Conservation (phyloP, 2,113 vertebrate genomes). For the Cryptotis parvus region DNA sequence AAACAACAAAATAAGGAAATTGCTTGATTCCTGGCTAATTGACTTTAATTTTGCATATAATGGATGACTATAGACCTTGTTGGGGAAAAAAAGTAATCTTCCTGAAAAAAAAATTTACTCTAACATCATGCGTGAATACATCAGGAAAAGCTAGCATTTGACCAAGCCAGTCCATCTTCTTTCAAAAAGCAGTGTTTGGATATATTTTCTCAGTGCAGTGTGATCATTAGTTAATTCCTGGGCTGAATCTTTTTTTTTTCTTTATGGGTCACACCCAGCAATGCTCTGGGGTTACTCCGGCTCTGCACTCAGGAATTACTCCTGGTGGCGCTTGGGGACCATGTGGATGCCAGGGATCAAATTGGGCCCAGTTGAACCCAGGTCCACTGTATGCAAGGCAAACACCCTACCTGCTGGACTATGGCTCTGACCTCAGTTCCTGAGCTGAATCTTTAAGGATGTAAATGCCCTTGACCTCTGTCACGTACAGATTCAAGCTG, state of each 20-base stretch:
- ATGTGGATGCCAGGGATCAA: no score
- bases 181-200: neutral
- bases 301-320: no score
- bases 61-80: neutral
- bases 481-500: neutral
- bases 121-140: neutral
- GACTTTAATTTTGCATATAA: neutral
- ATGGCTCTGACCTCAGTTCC: no score
- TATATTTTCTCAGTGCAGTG: constrained; percentile 23
- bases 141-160: neutral
- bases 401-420: no score
- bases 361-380: no score
- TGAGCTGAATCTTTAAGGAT: neutral
- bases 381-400: no score
- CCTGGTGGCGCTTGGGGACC: no score
- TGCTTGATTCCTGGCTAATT: neutral
- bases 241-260: no score
- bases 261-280: no score
- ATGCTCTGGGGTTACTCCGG: no score
- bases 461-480: neutral
- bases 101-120: neutral
- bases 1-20: neutral
- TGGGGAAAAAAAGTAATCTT: neutral
- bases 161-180: neutral
- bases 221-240: no score